Base-by-base conservation (phyloP, 37 sponge, comb jelly and placozoan species). In the Tethya wilhelma region DNA sequence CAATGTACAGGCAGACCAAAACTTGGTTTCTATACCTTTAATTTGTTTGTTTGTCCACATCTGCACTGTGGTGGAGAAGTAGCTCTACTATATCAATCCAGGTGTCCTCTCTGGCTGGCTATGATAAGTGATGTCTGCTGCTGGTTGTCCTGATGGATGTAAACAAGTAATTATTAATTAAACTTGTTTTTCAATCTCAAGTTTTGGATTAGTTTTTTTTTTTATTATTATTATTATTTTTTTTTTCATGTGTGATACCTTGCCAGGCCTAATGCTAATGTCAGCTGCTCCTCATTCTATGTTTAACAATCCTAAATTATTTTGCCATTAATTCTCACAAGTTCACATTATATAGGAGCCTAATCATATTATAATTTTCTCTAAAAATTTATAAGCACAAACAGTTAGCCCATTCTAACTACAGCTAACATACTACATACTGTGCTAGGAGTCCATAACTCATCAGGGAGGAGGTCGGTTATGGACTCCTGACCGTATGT, bases 81-180 rank as follows among this genome's bases (percentile, higher is more conserved):
- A 75, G 58, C 22, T 75, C 37, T n/a, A 75, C 59, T 25, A 75
- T 40, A 3, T 75, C n/a, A n/a, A n/a, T n/a, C 75, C 55, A 45
- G 22, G 26, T 58, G n/a, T 1, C 59, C 42, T 34, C 28, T 4
- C 36, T 14, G 9, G 4, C n/a, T 33, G 26, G 75, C 75, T 33
- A 39, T 9, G 6, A 59, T 75, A 2, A 75, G 37, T 59, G 75
- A 42, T 19, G 59, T 75, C n/a, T n/a, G n/a, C n/a, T 28, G 3
- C 41, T 49, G 9, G 53, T 14, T 49, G 53, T 49, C 53, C 9
- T 49, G 53, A 19, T n/a, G 53, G 14, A 19, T 9, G 9, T 49
- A 49, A 9, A 49, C 53, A 49, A 49, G 14, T 49, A n/a, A n/a
- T n/a, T n/a, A n/a, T n/a, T n/a, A n/a, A n/a, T n/a, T n/a, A n/a